Evolutionary conservation across 2,797 vertebrate species (phyloP).

Genomic region (Enteromius treurensis): DNA sequence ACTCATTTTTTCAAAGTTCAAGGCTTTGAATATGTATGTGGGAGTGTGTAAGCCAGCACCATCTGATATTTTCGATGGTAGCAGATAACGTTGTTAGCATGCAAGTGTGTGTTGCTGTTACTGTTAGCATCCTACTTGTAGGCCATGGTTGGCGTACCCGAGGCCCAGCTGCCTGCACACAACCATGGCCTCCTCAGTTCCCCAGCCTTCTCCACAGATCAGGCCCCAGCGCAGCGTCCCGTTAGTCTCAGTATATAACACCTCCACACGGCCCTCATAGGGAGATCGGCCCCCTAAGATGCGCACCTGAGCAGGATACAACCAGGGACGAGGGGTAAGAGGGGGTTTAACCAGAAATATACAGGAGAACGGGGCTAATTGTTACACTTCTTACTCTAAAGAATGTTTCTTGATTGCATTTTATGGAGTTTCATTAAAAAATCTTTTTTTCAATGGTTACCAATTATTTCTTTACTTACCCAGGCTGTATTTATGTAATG

Average conservation of each 20-base stretch:
- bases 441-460: too few species aligned
- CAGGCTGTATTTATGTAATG: not conserved
- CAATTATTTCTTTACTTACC: too few species aligned
- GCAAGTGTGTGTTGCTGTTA: slow-evolving; percentile 23
- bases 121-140: slow-evolving; percentile 87
- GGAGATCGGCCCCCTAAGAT: slow-evolving; percentile 89
- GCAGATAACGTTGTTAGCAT: slow-evolving; percentile 25
- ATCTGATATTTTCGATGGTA: not conserved
- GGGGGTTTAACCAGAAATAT: not conserved
- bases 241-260: slow-evolving; percentile 76
- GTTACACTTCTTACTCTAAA: not conserved
- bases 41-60: slow-evolving; percentile 11
- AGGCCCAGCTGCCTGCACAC: slow-evolving; percentile 94
- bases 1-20: slow-evolving; percentile 19
- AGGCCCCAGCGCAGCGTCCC: slow-evolving; percentile 87
- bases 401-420: not conserved
- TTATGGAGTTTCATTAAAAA: not conserved
- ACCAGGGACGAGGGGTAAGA: slow-evolving; percentile 61
- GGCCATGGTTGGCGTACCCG: slow-evolving; percentile 92
- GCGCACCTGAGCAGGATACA: slow-evolving; percentile 84
- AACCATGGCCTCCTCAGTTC: slow-evolving; percentile 88
- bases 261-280: slow-evolving; percentile 91
- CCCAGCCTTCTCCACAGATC: slow-evolving; percentile 93
- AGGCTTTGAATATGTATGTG: slow-evolving; percentile 9
- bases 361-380: not conserved